These are phyloP conservation scores for Drosophila recens DNA, from an alignment of 2,888 invertebrate genomes.

Conservation along the genomic window DNA sequence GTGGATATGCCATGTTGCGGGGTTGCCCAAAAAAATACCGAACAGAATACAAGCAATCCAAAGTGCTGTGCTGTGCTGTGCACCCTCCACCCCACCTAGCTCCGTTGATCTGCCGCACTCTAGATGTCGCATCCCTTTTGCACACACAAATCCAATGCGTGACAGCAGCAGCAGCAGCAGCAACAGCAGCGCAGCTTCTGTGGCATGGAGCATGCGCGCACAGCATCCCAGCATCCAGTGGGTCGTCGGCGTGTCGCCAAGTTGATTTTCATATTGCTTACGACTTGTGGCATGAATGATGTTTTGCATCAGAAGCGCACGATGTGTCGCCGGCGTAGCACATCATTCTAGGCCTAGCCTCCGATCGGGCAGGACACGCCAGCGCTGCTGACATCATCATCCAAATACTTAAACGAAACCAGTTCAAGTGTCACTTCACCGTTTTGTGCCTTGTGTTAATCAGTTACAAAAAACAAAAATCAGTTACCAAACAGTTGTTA, in stretches of 20 bases:
- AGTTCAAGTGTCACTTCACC: conserved; percentile 51
- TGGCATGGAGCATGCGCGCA: conserved; percentile 77
- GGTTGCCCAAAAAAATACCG: conserved; percentile 46
- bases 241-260: conserved; percentile 50
- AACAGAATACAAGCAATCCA: conserved; percentile 28
- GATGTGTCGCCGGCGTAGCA: conserved; percentile 84
- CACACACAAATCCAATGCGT: conserved; percentile 22
- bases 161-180: conserved; percentile 6
- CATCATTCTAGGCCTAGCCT: conserved; percentile 86
- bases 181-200: conserved; percentile 57
- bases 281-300: conserved; percentile 82
- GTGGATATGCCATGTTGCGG: conserved; percentile 46
- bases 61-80: conserved; percentile 57
- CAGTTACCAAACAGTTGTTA: conserved; percentile 41
- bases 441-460: conserved; percentile 66
- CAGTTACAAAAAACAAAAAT: not conserved
- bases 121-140: conserved; percentile 39
- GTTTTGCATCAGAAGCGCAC: conserved; percentile 82
- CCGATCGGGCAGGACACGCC: conserved; percentile 85
- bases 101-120: not conserved
- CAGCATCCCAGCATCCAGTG: conserved; percentile 22
- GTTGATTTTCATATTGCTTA: conserved; percentile 71
- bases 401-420: conserved; percentile 2
- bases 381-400: conserved; percentile 60
- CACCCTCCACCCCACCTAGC: conserved; percentile 1